Evolutionary conservation across 2,113 vertebrate species (phyloP).

Genomic region (Sceloporus tristichus): DNA sequence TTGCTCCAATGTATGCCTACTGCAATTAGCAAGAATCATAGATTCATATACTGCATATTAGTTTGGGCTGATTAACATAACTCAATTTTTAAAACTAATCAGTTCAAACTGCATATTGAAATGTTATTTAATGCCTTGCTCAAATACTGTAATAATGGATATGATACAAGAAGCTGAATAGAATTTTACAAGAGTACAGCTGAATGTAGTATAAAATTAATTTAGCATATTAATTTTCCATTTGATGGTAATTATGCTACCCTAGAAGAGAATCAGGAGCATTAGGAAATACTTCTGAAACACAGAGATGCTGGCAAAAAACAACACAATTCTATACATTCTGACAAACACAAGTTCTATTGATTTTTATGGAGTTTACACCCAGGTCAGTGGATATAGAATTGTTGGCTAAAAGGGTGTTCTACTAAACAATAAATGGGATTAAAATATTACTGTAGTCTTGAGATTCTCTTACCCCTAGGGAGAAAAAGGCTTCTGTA

Average conservation of each 20-base stretch:
- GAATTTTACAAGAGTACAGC: constrained; percentile 26
- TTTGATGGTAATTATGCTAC: constrained; percentile 20
- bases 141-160: constrained; percentile 24
- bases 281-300: constrained; percentile 12
- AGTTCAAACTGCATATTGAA: constrained; percentile 40
- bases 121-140: constrained; percentile 38
- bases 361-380: background rate
- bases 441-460: background rate
- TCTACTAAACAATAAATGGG: background rate
- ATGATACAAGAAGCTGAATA: constrained; percentile 26
- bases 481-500: no score
- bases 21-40: constrained; percentile 38
- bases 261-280: constrained; percentile 4
- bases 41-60: constrained; percentile 36
- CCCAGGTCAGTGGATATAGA: background rate
- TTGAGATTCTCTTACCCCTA: background rate
- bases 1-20: constrained; percentile 23
- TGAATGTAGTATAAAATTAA: constrained; percentile 25
- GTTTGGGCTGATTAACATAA: constrained; percentile 40
- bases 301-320: background rate
- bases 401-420: background rate
- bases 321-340: background rate
- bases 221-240: constrained; percentile 40
- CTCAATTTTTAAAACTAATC: constrained; percentile 35
- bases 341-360: background rate